These are phyloP conservation scores for Hemicentrotus pulcherrimus DNA, from an alignment of 35 echinoderm and acorn worm genomes.

Conservation along the genomic window DNA sequence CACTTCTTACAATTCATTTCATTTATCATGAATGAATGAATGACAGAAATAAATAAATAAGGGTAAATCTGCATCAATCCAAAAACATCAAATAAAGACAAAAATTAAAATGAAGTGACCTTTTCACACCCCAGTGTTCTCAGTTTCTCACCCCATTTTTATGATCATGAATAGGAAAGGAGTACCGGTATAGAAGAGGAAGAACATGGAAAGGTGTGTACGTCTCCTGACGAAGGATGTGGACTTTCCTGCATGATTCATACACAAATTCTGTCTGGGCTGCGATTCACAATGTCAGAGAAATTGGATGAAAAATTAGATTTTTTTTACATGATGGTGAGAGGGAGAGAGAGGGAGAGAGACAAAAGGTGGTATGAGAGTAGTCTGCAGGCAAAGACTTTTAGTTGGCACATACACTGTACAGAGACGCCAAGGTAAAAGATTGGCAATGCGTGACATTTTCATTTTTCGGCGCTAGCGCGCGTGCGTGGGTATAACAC, in stretches of 20 bases:
- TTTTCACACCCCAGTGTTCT: neutral
- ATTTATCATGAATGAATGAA: neutral
- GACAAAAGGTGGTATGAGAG: neutral
- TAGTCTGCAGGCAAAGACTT: neutral
- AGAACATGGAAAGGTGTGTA: conserved; percentile 11
- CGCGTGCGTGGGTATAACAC: too few relatives aligned
- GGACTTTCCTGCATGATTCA: neutral
- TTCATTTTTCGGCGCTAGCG: too few relatives aligned
- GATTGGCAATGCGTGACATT: too few relatives aligned
- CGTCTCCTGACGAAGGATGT: neutral
- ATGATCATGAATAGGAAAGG: neutral
- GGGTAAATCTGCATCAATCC: neutral
- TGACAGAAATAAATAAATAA: neutral
- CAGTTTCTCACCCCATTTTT: too few relatives aligned
- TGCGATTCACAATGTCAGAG: too few relatives aligned
- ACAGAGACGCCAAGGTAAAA: too few relatives aligned
- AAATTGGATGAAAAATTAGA: too few relatives aligned
- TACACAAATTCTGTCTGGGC: neutral
- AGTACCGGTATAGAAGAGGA: neutral
- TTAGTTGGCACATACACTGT: too few relatives aligned
- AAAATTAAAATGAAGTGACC: neutral
- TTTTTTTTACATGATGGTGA: too few relatives aligned
- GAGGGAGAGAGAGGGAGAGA: too few relatives aligned
- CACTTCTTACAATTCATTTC: too few relatives aligned
- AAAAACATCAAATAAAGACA: neutral